phyloP scores from a whole-genome alignment of 2,888 invertebrate genomes.

The Graphium colonna region DNA sequence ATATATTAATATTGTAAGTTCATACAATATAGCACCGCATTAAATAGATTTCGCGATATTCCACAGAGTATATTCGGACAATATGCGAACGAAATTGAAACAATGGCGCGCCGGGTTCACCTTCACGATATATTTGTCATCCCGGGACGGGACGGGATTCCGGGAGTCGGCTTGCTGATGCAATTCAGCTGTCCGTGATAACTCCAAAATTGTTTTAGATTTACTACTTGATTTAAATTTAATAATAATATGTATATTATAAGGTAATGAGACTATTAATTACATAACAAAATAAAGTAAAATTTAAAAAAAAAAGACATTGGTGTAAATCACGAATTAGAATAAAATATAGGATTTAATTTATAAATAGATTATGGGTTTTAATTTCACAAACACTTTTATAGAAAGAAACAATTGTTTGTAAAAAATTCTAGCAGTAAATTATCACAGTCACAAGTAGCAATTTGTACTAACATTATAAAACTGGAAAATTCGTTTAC shows the following conservation, averaged over 20 bases:
- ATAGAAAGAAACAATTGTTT: no score
- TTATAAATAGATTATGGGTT: no score
- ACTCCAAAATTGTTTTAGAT: neutral
- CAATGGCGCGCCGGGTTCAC: conserved; percentile 27
- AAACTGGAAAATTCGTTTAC: no score
- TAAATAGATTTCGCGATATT: conserved; percentile 56
- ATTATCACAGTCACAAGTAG: no score
- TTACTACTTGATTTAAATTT: neutral
- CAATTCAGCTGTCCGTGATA: neutral
- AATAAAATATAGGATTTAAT: no score
- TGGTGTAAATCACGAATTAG: no score
- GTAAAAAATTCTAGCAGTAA: no score
- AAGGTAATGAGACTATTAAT: neutral
- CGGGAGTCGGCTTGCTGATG: neutral
- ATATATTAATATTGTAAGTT: no score
- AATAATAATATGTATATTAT: neutral
- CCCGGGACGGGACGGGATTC: neutral
- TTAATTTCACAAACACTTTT: no score
- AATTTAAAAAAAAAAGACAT: no score
- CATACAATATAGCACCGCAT: no score
- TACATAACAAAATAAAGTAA: neutral
- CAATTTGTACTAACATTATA: neutral
- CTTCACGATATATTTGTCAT: conserved; percentile 13
- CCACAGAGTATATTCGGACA: conserved; percentile 46
- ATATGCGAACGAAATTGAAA: conserved; percentile 27